Conservation (phyloP, 2,888 invertebrate genomes). For the Parthenolecanium corni region DNA sequence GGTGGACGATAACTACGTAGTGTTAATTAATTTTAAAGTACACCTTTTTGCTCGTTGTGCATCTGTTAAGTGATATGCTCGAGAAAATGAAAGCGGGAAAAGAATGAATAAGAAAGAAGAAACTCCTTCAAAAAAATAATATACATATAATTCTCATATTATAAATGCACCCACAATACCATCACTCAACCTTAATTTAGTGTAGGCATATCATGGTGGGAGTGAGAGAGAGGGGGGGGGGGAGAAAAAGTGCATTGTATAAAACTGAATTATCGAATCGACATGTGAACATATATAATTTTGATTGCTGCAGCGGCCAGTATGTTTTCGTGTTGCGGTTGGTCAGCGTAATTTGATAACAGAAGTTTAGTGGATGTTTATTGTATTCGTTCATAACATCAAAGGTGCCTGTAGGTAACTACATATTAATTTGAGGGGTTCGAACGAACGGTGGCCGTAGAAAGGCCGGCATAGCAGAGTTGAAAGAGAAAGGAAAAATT, state of each 20-base stretch:
- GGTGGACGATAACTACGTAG: too few relatives aligned
- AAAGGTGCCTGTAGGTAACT: too few relatives aligned
- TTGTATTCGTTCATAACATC: not conserved
- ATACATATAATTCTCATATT: not conserved
- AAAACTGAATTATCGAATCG: not conserved
- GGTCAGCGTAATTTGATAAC: slow-evolving; percentile 25
- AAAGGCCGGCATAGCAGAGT: too few relatives aligned
- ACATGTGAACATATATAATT: slow-evolving; percentile 11
- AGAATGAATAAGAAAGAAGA: not conserved
- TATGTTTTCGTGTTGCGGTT: slow-evolving; percentile 26
- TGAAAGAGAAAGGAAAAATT: too few relatives aligned
- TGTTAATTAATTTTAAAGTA: too few relatives aligned
- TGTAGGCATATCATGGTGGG: not conserved
- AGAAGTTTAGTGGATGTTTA: not conserved
- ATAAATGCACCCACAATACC: not conserved
- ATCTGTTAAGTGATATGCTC: not conserved
- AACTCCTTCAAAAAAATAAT: too few relatives aligned
- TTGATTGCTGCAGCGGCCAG: slow-evolving; percentile 17
- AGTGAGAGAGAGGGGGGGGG: not conserved
- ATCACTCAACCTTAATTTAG: not conserved
- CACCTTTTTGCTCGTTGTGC: not conserved
- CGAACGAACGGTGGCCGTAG: too few relatives aligned
- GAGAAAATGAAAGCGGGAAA: not conserved
- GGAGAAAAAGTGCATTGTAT: not conserved
- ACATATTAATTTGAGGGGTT: too few relatives aligned